phyloP scores from a whole-genome alignment of 2,797 vertebrate genomes.

The Meriones psammophilus region DNA sequence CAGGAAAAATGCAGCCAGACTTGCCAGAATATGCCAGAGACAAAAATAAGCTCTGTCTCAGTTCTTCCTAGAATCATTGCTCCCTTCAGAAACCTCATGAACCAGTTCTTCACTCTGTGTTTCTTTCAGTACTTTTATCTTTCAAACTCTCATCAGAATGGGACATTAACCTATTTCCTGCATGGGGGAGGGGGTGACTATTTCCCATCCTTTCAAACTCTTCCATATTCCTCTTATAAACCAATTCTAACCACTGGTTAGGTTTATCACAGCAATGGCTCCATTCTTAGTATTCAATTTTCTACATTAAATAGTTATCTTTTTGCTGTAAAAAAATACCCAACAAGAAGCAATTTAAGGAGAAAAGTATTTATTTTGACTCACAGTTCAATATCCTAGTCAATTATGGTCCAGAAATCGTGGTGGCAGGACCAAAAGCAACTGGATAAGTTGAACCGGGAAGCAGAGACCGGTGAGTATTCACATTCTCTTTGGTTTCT shows the following conservation, averaged over 20 bases:
- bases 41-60: not conserved
- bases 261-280: not conserved
- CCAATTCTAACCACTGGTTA: not conserved
- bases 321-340: not conserved
- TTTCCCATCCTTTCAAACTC: not conserved
- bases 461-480: not conserved
- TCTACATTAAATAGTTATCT: not conserved
- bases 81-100: not conserved
- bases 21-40: not conserved
- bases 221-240: not conserved
- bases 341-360: not conserved
- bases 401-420: not conserved
- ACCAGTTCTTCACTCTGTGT: not conserved
- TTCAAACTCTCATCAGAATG: not conserved
- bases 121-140: not conserved
- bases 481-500: not conserved
- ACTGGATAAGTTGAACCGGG: not conserved
- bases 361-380: not conserved
- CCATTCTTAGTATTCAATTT: not conserved
- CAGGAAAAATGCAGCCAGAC: not conserved
- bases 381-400: not conserved
- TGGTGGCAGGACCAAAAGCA: not conserved
- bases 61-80: not conserved
- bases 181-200: too few species aligned
- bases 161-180: not conserved